Conservation (phyloP, 2,797 vertebrate species). For the Argyrosomus regius region DNA sequence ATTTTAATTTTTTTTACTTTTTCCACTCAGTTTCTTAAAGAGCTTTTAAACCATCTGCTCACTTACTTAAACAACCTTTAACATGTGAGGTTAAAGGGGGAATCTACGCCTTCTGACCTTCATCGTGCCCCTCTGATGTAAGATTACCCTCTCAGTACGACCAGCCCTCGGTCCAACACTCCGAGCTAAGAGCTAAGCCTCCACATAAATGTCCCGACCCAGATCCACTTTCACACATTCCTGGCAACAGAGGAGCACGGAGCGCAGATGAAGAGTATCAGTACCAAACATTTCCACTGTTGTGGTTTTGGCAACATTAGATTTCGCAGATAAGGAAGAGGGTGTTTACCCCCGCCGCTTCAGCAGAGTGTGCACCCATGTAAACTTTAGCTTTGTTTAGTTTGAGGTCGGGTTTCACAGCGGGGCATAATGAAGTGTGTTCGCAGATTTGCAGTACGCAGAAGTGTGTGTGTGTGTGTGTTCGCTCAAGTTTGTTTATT, state of each 20-base stretch:
- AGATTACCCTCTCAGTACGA: constrained; percentile 50
- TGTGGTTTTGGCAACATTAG: constrained; percentile 78
- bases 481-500: constrained; percentile 30
- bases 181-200: constrained; percentile 55
- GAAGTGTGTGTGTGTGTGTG: constrained; percentile 17
- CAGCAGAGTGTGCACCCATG: constrained; percentile 50
- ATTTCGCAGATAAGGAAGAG: constrained; percentile 70
- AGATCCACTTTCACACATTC: constrained; percentile 80
- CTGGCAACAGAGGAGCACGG: constrained; percentile 65
- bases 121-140: constrained; percentile 36
- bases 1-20: neutral
- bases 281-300: constrained; percentile 70
- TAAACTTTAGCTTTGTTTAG: constrained; percentile 62
- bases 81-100: constrained; percentile 13
- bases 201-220: constrained; percentile 55
- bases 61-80: constrained; percentile 3
- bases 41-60: constrained; percentile 2
- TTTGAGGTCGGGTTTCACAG: constrained; percentile 70
- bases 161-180: constrained; percentile 46
- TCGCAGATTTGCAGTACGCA: constrained; percentile 55
- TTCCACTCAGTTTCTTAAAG: constrained; percentile 12
- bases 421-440: constrained; percentile 53
- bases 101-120: constrained; percentile 24
- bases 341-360: constrained; percentile 65
- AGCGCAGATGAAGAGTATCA: constrained; percentile 72